Conservation (phyloP, 2,113 vertebrate genomes). For the Anser brachyrhynchus region DNA sequence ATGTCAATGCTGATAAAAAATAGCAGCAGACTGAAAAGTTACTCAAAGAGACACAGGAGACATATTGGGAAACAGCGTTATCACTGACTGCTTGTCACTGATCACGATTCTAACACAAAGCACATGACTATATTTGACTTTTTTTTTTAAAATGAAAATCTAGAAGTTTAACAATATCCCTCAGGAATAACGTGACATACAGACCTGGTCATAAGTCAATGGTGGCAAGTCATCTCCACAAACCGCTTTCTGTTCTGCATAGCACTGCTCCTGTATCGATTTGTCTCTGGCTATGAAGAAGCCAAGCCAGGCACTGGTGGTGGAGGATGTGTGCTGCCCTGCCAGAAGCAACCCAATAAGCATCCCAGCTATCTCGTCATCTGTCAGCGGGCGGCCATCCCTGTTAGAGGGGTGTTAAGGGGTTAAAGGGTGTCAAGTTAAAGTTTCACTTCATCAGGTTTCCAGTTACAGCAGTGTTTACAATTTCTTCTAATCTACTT, state of each 20-base stretch:
- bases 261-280: conserved; percentile 87
- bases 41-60: not conserved
- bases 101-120: not conserved
- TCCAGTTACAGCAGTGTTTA: not conserved
- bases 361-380: conserved; percentile 91
- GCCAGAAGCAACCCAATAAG: conserved; percentile 93
- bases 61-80: fast-evolving
- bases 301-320: conserved; percentile 95
- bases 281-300: conserved; percentile 92
- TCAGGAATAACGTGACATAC: not conserved
- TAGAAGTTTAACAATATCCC: not conserved
- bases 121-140: not conserved
- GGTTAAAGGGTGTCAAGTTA: not conserved
- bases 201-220: conserved; percentile 88
- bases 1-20: not conserved
- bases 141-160: not conserved
- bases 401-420: conserved; percentile 53
- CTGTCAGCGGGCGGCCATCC: conserved; percentile 82
- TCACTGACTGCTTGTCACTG: not conserved
- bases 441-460: not conserved
- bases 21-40: not conserved
- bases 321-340: conserved; percentile 97
- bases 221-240: conserved; percentile 88
- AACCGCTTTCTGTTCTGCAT: conserved; percentile 85
- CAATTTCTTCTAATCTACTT: not conserved